Percentiles rank a stretch among this genome's conserved stretches.
Evolutionary conservation across 2,888 invertebrate genomes (phyloP).

Genomic region (Odontomyia ornata): DNA sequence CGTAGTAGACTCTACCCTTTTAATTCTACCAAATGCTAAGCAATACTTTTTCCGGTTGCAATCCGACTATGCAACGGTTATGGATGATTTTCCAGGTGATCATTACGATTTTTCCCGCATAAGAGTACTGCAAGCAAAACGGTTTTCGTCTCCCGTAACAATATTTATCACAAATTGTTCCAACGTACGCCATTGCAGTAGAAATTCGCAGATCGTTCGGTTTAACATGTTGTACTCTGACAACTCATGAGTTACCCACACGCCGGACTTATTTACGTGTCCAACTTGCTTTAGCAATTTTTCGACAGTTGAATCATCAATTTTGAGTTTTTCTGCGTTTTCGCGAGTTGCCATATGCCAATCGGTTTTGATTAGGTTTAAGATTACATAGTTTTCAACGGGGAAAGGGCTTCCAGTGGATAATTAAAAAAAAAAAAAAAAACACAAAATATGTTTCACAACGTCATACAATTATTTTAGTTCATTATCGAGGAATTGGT

Average conservation of each 20-base stretch:
- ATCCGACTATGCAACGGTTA: neutral
- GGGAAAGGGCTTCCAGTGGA: neutral
- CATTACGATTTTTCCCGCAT: neutral
- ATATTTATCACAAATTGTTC: neutral
- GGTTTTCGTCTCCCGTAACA: neutral
- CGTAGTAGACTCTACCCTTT: no score
- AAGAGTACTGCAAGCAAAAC: neutral
- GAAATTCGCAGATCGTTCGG: slow-evolving; percentile 19
- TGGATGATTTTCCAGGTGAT: neutral
- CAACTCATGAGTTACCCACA: neutral
- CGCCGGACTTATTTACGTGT: neutral
- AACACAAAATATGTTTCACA: no score
- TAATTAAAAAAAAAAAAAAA: no score
- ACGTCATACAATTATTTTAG: no score
- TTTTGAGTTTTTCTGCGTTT: neutral
- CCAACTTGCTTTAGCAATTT: neutral
- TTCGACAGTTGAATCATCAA: neutral
- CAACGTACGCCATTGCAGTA: neutral
- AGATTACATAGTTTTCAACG: neutral
- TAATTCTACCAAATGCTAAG: no score
- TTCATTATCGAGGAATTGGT: no score
- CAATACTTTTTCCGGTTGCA: no score
- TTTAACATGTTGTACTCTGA: neutral
- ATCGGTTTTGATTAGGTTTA: slow-evolving; percentile 7
- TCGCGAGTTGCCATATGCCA: slow-evolving; percentile 14